Conservation (phyloP, 2,113 vertebrate genomes). For the Nicator chloris region DNA sequence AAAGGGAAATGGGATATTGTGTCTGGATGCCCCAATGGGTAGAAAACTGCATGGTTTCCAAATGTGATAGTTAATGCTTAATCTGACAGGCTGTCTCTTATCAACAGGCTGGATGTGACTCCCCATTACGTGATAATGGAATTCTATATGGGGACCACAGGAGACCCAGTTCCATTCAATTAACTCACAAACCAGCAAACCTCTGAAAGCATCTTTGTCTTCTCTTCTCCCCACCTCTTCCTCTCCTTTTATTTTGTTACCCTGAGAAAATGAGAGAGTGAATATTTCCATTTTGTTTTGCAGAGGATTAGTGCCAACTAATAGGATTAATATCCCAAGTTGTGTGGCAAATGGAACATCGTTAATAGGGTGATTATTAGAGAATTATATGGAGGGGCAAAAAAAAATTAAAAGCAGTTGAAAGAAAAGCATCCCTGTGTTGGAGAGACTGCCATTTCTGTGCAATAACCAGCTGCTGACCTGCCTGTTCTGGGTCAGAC, state of each 20-base stretch:
- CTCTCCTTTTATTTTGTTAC: background rate
- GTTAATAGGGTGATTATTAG: conserved; percentile 63
- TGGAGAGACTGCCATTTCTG: background rate
- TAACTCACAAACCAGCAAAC: conserved; percentile 38
- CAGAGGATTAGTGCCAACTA: conserved; percentile 42
- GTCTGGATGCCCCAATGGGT: conserved; percentile 38
- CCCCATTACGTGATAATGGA: conserved; percentile 56
- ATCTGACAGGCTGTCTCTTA: conserved; percentile 53
- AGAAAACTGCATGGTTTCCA: conserved; percentile 20
- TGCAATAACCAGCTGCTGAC: background rate
- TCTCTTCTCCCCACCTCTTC: background rate
- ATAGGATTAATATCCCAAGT: conserved; percentile 65
- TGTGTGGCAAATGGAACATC: conserved; percentile 57
- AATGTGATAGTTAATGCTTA: conserved; percentile 47
- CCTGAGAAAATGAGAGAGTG: conserved; percentile 47
- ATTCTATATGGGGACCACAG: conserved; percentile 19
- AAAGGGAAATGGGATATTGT: background rate
- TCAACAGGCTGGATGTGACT: conserved; percentile 32
- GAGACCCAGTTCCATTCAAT: conserved; percentile 47
- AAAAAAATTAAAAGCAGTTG: background rate
- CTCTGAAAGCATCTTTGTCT: conserved; percentile 39
- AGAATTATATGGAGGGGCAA: conserved; percentile 47
- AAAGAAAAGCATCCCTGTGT: background rate
- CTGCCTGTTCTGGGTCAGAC: background rate
- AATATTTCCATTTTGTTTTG: conserved; percentile 62